Conservation (phyloP, 2,797 vertebrate species). For the Eremophila alpestris region DNA sequence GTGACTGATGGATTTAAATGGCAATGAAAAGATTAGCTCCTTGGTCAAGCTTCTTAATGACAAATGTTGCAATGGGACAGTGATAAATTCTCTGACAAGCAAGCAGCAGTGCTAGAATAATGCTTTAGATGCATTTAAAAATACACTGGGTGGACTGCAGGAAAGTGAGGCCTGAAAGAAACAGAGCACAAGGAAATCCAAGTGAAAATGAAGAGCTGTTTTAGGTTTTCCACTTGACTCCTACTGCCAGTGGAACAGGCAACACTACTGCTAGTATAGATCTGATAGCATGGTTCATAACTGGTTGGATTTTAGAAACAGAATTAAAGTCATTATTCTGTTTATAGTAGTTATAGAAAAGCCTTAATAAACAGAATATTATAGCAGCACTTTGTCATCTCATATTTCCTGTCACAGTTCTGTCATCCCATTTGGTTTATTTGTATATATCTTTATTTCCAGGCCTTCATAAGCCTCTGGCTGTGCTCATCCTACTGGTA, state of each 20-base stretch:
- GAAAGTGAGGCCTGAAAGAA: background rate
- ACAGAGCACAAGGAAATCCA: background rate
- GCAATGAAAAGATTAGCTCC: conserved; percentile 24
- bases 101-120: background rate
- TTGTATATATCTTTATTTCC: background rate
- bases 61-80: background rate
- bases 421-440: background rate
- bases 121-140: background rate
- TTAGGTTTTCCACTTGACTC: background rate
- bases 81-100: background rate
- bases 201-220: background rate
- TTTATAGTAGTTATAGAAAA: background rate
- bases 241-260: background rate
- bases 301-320: background rate
- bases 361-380: background rate
- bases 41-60: conserved; percentile 42
- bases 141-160: background rate
- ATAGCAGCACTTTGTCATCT: background rate
- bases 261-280: background rate
- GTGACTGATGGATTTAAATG: conserved; percentile 35
- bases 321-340: background rate
- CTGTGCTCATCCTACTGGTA: background rate
- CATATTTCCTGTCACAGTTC: background rate
- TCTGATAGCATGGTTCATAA: background rate
- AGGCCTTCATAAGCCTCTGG: background rate